A percentile compares a stretch with the other conserved stretches of the same genome.
These are phyloP conservation scores for Lampris incognitus DNA, from an alignment of 2,113 vertebrate species.

Conservation along the genomic window DNA sequence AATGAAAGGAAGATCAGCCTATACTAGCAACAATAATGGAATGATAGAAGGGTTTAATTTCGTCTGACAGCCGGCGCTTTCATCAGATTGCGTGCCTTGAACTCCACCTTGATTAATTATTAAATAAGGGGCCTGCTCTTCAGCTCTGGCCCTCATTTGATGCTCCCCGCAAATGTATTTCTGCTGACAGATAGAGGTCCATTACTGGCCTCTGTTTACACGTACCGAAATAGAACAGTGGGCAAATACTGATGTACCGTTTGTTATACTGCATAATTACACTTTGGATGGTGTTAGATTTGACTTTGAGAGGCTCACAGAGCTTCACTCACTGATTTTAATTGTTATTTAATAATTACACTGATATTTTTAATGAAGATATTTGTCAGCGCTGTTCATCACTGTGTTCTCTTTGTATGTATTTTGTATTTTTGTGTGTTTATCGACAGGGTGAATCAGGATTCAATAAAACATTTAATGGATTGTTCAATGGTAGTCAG, in stretches of 20 bases:
- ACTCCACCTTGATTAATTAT: constrained; percentile 91
- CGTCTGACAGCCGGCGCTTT: constrained; percentile 87
- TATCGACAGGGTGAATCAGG: background rate
- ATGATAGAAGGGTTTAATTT: constrained; percentile 84
- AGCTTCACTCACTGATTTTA: background rate
- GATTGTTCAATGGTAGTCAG: background rate
- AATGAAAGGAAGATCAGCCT: constrained; percentile 66
- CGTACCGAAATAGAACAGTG: constrained; percentile 76
- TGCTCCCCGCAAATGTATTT: constrained; percentile 84
- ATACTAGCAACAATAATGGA: constrained; percentile 80
- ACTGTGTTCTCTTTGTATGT: background rate
- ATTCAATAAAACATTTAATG: background rate
- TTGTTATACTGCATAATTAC: constrained; percentile 23
- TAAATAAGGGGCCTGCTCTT: constrained; percentile 83
- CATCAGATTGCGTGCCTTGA: constrained; percentile 86
- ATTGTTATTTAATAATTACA: background rate
- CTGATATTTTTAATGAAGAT: constrained; percentile 1
- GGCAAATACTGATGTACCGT: constrained; percentile 64
- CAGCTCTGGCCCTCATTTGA: constrained; percentile 84
- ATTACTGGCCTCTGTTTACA: constrained; percentile 79
- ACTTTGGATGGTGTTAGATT: constrained; percentile 45
- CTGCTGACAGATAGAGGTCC: constrained; percentile 87
- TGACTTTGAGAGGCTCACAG: constrained; percentile 6
- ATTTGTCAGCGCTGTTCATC: constrained; percentile 2
- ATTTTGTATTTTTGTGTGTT: constrained; percentile 4